phyloP scores from a whole-genome alignment of 2,888 invertebrate species.

The Galerucella pusilla region DNA sequence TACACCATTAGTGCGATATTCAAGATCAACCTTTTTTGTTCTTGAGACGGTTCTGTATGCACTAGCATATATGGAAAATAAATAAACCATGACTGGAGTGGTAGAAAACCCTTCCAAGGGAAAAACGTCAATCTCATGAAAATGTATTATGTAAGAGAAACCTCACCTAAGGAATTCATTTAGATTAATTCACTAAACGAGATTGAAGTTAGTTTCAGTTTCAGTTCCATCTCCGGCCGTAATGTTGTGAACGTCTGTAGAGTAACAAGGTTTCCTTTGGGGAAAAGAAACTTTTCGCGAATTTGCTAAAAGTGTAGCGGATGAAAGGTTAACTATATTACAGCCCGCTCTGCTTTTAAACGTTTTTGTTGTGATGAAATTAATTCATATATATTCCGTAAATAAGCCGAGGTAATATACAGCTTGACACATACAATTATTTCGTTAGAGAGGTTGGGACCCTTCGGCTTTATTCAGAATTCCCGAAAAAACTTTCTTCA shows the following conservation, averaged over 20 bases:
- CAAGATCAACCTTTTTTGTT: neutral
- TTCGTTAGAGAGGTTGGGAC: neutral
- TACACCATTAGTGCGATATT: neutral
- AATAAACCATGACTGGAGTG: conserved; percentile 31
- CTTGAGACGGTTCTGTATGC: neutral
- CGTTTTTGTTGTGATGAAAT: conserved; percentile 15
- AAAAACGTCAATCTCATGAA: conserved; percentile 36
- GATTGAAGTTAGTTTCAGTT: conserved; percentile 35
- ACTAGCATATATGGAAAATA: conserved; percentile 24
- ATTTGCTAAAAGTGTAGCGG: conserved; percentile 16
- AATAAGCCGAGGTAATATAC: neutral
- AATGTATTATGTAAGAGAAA: conserved; percentile 36
- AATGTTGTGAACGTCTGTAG: conserved; percentile 28
- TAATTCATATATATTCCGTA: conserved; percentile 11
- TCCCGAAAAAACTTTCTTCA: neutral
- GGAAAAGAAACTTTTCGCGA: conserved; percentile 29
- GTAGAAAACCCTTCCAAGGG: conserved; percentile 31
- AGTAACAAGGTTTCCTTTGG: conserved; percentile 23
- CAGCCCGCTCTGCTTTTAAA: conserved; percentile 1
- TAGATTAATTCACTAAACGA: conserved; percentile 36
- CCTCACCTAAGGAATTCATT: conserved; percentile 37
- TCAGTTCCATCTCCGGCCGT: conserved; percentile 23
- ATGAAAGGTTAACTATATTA: conserved; percentile 25
- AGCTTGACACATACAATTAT: neutral
- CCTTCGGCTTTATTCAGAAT: neutral